Evolutionary conservation across 2,888 invertebrate genomes (phyloP).

Genomic region (Drosophila sordidula): DNA sequence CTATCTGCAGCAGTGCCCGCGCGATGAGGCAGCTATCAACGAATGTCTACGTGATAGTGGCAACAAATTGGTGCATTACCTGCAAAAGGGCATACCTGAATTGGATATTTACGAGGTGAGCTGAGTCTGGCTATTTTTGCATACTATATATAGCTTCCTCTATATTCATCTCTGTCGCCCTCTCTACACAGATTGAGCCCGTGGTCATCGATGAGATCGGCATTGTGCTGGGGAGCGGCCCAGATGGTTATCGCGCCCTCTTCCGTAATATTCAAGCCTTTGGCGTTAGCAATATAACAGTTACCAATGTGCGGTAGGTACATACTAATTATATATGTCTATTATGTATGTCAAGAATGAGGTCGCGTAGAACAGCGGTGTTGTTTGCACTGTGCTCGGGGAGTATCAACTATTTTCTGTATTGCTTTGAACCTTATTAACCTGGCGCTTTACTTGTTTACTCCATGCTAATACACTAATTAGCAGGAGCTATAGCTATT

Average conservation of each 20-base stretch:
- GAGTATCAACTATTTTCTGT: slow-evolving; percentile 4
- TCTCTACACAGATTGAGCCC: slow-evolving; percentile 88
- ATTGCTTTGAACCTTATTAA: slow-evolving; percentile 12
- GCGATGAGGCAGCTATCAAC: slow-evolving; percentile 89
- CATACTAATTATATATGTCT: not conserved
- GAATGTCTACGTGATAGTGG: slow-evolving; percentile 90
- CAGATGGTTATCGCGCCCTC: slow-evolving; percentile 92
- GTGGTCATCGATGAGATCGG: slow-evolving; percentile 93
- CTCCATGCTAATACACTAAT: not conserved
- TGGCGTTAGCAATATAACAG: slow-evolving; percentile 92
- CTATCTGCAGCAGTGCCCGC: slow-evolving; percentile 91
- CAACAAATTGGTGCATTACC: slow-evolving; percentile 90
- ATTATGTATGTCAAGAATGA: not conserved
- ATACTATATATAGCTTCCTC: not conserved
- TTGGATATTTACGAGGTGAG: slow-evolving; percentile 88
- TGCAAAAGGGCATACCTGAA: slow-evolving; percentile 91
- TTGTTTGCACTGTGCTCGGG: slow-evolving; percentile 26
- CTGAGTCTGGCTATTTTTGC: not conserved
- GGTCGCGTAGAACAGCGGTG: slow-evolving; percentile 2
- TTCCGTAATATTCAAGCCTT: slow-evolving; percentile 92
- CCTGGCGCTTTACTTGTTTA: not conserved
- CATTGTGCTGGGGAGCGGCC: slow-evolving; percentile 91
- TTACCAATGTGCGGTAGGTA: slow-evolving; percentile 91
- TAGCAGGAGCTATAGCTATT: no score
- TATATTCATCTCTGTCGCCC: no score